phyloP scores from a whole-genome alignment of 2,797 vertebrate genomes.

The Nyctibius grandis region DNA sequence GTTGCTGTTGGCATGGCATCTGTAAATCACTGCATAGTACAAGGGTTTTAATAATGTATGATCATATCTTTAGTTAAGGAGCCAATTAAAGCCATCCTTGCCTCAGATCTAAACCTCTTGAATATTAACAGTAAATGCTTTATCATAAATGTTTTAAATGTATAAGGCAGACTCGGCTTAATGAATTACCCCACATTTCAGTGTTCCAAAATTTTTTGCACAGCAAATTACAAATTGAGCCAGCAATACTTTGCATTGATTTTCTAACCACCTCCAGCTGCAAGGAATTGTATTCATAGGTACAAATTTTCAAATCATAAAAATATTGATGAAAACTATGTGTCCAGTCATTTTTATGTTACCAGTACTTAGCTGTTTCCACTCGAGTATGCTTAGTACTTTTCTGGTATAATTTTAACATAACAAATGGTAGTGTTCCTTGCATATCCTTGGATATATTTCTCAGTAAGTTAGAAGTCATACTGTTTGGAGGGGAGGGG shows the following conservation, averaged over 20 bases:
- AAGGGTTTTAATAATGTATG: not conserved
- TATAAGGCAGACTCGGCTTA: not conserved
- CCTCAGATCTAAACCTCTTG: not conserved
- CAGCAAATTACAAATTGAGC: conserved; percentile 36
- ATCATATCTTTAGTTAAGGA: not conserved
- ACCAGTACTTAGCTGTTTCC: not conserved
- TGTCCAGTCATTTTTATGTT: not conserved
- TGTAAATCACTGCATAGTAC: not conserved
- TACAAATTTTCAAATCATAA: not conserved
- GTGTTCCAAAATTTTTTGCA: conserved; percentile 13
- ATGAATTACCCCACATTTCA: not conserved
- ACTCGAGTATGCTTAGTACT: not conserved
- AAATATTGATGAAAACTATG: not conserved
- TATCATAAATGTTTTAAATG: conserved; percentile 59
- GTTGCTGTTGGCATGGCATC: not conserved
- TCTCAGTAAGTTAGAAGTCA: not conserved
- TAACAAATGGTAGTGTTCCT: not conserved
- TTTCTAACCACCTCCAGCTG: conserved; percentile 38
- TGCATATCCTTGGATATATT: not conserved
- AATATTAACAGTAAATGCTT: conserved; percentile 31
- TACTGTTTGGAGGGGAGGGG: not conserved
- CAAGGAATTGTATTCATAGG: not conserved
- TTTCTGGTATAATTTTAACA: not conserved
- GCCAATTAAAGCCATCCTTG: not conserved
- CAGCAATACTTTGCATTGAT: conserved; percentile 10